phyloP scores from a whole-genome alignment of 53 echinoderm and acorn worm genomes.

The Henricia sp. region DNA sequence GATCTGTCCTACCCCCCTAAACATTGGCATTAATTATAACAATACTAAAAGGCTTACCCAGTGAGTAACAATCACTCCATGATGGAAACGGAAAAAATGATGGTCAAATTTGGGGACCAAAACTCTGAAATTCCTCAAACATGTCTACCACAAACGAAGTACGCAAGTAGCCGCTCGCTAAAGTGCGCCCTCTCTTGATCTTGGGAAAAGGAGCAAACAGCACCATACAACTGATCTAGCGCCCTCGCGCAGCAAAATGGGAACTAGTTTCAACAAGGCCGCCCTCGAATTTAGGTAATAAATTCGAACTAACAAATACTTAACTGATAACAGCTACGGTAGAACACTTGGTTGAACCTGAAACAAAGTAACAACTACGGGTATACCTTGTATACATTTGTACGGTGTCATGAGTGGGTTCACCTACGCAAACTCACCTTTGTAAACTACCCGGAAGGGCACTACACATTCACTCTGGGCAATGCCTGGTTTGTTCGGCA shows the following conservation, averaged over 20 bases:
- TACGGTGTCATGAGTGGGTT: neutral
- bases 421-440: neutral
- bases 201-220: no score
- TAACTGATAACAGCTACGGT: neutral
- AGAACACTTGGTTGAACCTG: no score
- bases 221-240: no score
- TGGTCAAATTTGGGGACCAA: neutral
- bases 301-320: slow-evolving; percentile 2
- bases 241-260: no score
- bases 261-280: neutral
- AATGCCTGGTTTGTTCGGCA: neutral
- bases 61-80: no score
- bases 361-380: neutral
- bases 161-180: neutral
- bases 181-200: neutral
- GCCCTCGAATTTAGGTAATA: neutral
- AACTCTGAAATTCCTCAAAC: neutral
- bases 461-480: neutral
- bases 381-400: neutral
- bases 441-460: neutral
- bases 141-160: neutral
- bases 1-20: no score
- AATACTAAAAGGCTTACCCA: no score
- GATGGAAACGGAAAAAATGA: neutral
- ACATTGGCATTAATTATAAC: no score